phyloP scores from a whole-genome alignment of 2,888 invertebrate species.

The Melangyna quadrimaculata region DNA sequence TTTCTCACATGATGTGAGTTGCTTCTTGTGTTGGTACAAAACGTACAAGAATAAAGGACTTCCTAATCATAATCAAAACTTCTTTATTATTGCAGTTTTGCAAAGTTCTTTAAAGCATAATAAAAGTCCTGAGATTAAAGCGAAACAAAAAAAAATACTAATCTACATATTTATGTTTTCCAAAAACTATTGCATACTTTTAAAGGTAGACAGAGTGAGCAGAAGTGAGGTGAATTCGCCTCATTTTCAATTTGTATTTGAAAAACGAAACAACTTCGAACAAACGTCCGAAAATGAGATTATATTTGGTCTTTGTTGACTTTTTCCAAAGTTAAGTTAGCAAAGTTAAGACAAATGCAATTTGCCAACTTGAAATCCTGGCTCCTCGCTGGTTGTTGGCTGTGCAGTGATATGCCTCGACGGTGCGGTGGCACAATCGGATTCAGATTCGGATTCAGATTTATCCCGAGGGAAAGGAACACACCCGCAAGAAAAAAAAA shows the following conservation, averaged over 20 bases:
- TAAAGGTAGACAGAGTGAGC: neutral
- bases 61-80: conserved; percentile 61
- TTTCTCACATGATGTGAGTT: neutral
- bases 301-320: conserved; percentile 68
- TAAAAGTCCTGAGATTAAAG: conserved; percentile 56
- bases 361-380: conserved; percentile 62
- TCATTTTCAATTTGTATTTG: conserved; percentile 57
- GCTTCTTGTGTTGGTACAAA: neutral
- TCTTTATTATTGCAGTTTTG: conserved; percentile 68
- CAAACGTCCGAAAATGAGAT: conserved; percentile 44
- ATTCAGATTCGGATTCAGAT: conserved; percentile 27
- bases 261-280: neutral
- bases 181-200: conserved; percentile 52
- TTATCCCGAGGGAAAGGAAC: conserved; percentile 30
- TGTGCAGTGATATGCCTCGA: conserved; percentile 57
- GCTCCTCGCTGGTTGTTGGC: conserved; percentile 10
- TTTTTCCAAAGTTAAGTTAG: conserved; percentile 70
- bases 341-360: conserved; percentile 72
- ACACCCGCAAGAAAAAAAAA: conserved; percentile 30
- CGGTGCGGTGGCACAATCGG: conserved; percentile 26
- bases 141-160: conserved; percentile 10
- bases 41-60: conserved; percentile 15
- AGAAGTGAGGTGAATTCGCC: conserved; percentile 34
- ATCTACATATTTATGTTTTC: conserved; percentile 44
- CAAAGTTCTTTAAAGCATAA: conserved; percentile 57